phyloP scores from a whole-genome alignment of 2,888 invertebrate species.

The Agrotis ipsilon region DNA sequence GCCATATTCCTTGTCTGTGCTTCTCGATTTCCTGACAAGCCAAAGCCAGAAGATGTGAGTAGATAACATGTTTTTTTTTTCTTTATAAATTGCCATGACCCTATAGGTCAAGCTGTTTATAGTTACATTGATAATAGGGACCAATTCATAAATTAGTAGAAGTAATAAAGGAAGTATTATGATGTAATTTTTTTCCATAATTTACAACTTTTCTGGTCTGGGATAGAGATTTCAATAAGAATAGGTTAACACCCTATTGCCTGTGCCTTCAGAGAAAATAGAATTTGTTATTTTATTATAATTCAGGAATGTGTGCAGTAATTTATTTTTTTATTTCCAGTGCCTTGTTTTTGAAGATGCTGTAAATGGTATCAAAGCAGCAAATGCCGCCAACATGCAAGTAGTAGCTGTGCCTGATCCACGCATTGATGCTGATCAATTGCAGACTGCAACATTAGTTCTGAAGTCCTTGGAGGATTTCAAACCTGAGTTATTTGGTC shows the following conservation, averaged over 20 bases:
- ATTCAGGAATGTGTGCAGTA: neutral
- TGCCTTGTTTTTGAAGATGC: slow-evolving; percentile 98
- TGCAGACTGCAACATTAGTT: slow-evolving; percentile 92
- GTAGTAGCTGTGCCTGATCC: slow-evolving; percentile 95
- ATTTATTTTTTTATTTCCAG: slow-evolving; percentile 74
- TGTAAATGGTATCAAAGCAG: slow-evolving; percentile 96
- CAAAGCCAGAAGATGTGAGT: slow-evolving; percentile 91
- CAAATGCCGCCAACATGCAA: slow-evolving; percentile 95
- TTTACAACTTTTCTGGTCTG: neutral
- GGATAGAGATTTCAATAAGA: neutral
- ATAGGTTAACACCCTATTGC: neutral
- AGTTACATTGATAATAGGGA: neutral
- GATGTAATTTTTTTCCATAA: neutral
- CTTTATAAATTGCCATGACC: neutral
- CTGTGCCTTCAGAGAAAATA: neutral
- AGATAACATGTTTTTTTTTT: neutral
- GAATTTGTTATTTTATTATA: neutral
- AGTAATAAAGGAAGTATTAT: neutral
- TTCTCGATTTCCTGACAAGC: slow-evolving; percentile 93
- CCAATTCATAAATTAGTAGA: neutral
- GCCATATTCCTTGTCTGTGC: slow-evolving; percentile 96
- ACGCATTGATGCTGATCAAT: slow-evolving; percentile 74
- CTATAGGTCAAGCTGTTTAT: neutral
- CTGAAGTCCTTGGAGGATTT: slow-evolving; percentile 95
- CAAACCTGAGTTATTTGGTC: slow-evolving; percentile 95